phyloP scores from a whole-genome alignment of 2,113 vertebrate genomes.

The Aspiorhynchus laticeps region DNA sequence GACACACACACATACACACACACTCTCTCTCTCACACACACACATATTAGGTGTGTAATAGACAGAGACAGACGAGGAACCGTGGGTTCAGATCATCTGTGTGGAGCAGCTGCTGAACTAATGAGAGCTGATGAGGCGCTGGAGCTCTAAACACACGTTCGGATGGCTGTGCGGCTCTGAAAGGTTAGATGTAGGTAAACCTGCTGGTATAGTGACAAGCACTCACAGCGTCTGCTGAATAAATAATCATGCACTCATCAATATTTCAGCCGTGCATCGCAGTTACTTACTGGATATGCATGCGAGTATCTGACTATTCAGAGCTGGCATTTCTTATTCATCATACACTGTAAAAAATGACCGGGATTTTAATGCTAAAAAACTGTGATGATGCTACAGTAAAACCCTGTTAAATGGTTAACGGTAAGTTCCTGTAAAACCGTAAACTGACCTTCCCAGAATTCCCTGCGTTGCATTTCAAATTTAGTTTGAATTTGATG shows the following conservation, averaged over 20 bases:
- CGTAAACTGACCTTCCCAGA: no score
- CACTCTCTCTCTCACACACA: no score
- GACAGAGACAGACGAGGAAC: conserved; percentile 23
- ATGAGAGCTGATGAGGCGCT: background rate
- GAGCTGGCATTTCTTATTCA: conserved; percentile 55
- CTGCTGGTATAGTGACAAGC: conserved; percentile 69
- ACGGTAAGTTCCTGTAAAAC: no score
- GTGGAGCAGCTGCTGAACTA: background rate
- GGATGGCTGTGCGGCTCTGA: background rate
- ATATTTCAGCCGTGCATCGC: conserved; percentile 73
- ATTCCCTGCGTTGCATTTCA: no score
- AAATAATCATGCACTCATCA: conserved; percentile 72
- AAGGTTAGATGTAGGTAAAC: conserved; percentile 49
- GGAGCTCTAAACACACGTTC: background rate
- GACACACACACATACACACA: no score
- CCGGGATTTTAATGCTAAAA: no score
- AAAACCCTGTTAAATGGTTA: no score
- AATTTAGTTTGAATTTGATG: no score
- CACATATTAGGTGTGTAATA: conserved; percentile 21
- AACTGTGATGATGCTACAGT: no score
- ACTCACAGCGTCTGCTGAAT: conserved; percentile 68
- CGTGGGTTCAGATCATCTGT: conserved; percentile 1
- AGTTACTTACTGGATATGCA: conserved; percentile 45
- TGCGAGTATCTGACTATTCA: conserved; percentile 41
- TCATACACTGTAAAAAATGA: conserved; percentile 47